Evolutionary conservation across 2,888 invertebrate species (phyloP).

Genomic region (Metalampra italica): DNA sequence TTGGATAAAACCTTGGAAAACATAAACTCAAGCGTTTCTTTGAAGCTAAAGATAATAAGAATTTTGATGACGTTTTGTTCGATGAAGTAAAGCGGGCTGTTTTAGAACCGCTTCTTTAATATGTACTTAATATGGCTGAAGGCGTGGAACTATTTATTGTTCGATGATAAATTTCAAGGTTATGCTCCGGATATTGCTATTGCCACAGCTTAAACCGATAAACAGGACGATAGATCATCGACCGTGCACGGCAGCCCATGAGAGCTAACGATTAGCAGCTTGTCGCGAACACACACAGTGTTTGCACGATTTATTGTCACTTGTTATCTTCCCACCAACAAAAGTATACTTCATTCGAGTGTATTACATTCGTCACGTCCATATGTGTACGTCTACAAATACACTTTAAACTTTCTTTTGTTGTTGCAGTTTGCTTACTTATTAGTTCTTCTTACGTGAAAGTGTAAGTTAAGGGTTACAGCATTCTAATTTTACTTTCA

Average conservation of each 20-base stretch:
- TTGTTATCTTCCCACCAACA: conserved; percentile 24
- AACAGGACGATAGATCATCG: conserved; percentile 6
- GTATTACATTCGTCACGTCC: conserved; percentile 19
- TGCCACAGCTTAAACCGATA: not conserved
- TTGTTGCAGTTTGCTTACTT: conserved; percentile 19
- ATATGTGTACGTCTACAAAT: conserved; percentile 17
- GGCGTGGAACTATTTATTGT: not conserved
- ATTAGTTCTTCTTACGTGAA: conserved; percentile 29
- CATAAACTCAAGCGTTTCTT: conserved; percentile 13
- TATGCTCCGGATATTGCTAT: not conserved
- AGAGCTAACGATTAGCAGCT: conserved; percentile 25
- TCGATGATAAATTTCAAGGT: not conserved
- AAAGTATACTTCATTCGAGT: conserved; percentile 19
- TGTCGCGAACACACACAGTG: conserved; percentile 26
- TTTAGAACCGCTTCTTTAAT: too few relatives aligned
- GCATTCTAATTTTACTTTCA: conserved; percentile 24
- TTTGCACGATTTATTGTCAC: conserved; percentile 28
- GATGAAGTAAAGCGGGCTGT: not conserved
- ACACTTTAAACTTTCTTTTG: conserved; percentile 26
- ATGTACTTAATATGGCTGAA: too few relatives aligned
- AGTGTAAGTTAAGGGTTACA: conserved; percentile 32
- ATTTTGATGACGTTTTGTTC: not conserved
- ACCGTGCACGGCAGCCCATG: conserved; percentile 17
- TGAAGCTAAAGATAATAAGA: conserved; percentile 5
- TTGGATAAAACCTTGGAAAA: conserved; percentile 12